Evolutionary conservation across 2,113 vertebrate species (phyloP).

Genomic region (Lampris megalopsis): DNA sequence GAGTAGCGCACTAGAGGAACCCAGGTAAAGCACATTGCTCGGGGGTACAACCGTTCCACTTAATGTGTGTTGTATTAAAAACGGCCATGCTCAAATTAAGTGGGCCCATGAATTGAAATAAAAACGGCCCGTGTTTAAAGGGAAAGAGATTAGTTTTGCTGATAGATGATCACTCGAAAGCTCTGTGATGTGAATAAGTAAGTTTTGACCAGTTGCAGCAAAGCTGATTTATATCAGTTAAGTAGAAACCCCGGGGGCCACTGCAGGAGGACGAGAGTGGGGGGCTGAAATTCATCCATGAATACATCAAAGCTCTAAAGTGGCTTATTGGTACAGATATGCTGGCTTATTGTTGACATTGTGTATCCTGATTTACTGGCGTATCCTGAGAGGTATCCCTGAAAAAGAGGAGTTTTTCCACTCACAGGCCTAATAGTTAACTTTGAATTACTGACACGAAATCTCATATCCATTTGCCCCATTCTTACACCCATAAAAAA

Average conservation of each 20-base stretch:
- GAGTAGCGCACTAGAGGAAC: slow-evolving; percentile 58
- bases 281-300: slow-evolving; percentile 72
- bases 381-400: slow-evolving; percentile 51
- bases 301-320: slow-evolving; percentile 75
- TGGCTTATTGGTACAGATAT: slow-evolving; percentile 52
- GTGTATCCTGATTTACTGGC: slow-evolving; percentile 48
- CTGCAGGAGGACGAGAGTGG: slow-evolving; percentile 35
- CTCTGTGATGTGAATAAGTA: slow-evolving; percentile 77
- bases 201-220: slow-evolving; percentile 79
- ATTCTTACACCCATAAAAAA: slow-evolving; percentile 2
- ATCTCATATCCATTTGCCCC: slow-evolving; percentile 24
- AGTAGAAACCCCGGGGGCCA: slow-evolving; percentile 64
- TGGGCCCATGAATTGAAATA: slow-evolving; percentile 74
- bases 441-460: slow-evolving; percentile 18
- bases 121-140: slow-evolving; percentile 70
- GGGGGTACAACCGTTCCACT: slow-evolving; percentile 78
- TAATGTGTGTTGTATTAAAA: slow-evolving; percentile 78
- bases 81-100: slow-evolving; percentile 77
- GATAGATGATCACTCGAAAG: slow-evolving; percentile 81
- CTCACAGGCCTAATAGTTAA: slow-evolving; percentile 13
- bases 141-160: slow-evolving; percentile 78
- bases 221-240: slow-evolving; percentile 80
- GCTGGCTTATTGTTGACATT: slow-evolving; percentile 65
- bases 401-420: slow-evolving; percentile 20
- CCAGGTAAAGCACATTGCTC: slow-evolving; percentile 77